Evolutionary conservation across 2,797 vertebrate genomes (phyloP).

Genomic region (Kryptolebias ocellatus): DNA sequence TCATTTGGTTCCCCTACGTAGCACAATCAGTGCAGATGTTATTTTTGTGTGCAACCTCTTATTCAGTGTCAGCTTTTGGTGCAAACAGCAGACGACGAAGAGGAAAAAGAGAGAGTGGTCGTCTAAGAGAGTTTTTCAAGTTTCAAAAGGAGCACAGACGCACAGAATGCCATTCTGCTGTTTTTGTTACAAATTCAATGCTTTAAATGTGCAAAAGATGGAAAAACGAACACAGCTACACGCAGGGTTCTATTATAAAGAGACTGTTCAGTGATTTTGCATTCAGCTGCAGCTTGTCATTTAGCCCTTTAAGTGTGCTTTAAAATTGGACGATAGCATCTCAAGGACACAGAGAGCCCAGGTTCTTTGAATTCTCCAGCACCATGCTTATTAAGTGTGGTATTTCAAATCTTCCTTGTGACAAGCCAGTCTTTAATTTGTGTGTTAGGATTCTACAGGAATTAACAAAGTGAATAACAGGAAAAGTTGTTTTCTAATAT

Average conservation of each 20-base stretch:
- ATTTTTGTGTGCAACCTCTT: slow-evolving; percentile 74
- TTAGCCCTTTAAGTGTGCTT: slow-evolving; percentile 70
- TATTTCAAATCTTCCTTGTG: slow-evolving; percentile 68
- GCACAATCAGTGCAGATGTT: slow-evolving; percentile 83
- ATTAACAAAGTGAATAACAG: slow-evolving; percentile 62
- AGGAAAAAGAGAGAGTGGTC: slow-evolving; percentile 51
- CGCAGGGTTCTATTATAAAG: slow-evolving; percentile 46
- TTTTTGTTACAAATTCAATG: slow-evolving; percentile 66
- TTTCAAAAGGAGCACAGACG: slow-evolving; percentile 60
- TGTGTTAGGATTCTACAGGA: slow-evolving; percentile 39
- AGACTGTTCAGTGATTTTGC: slow-evolving; percentile 59
- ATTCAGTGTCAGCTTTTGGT: slow-evolving; percentile 81
- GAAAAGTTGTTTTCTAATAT: slow-evolving; percentile 50
- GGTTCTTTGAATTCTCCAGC: slow-evolving; percentile 58
- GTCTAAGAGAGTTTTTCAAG: slow-evolving; percentile 61
- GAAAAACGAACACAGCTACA: slow-evolving; percentile 54
- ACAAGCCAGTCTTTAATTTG: slow-evolving; percentile 68
- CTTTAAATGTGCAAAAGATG: slow-evolving; percentile 61
- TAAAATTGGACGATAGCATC: slow-evolving; percentile 65
- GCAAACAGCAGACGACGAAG: slow-evolving; percentile 71
- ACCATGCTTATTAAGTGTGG: slow-evolving; percentile 65
- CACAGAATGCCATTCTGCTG: slow-evolving; percentile 53
- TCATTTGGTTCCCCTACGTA: slow-evolving; percentile 74
- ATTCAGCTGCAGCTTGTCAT: slow-evolving; percentile 68
- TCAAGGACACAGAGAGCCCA: slow-evolving; percentile 65